Percentiles rank a stretch among this genome's conserved stretches.
Evolutionary conservation across 64 coral and sea anemone genomes (phyloP).

Genomic region (Stylophora pistillata): DNA sequence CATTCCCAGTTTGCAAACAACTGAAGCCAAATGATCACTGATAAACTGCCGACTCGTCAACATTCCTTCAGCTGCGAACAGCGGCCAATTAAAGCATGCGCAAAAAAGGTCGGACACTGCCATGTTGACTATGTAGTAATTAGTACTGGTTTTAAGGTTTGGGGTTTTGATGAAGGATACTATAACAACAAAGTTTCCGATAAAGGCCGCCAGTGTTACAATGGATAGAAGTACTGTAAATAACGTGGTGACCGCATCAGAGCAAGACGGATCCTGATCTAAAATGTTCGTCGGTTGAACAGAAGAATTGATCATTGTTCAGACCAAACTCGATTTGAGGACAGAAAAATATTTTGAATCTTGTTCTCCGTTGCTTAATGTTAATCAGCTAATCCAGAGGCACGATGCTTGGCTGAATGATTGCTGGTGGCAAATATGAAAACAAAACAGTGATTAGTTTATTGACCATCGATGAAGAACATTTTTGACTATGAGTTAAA

Average conservation of each 20-base stretch:
- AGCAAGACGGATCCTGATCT: neutral
- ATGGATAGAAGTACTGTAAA: constrained; percentile 1
- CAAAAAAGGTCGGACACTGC: constrained; percentile 6
- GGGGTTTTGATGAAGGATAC: neutral
- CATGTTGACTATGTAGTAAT: constrained; percentile 46
- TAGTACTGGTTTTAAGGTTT: constrained; percentile 13
- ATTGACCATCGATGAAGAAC: too few relatives aligned
- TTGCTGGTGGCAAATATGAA: too few relatives aligned
- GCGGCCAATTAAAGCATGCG: constrained; percentile 17
- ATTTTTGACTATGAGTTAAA: too few relatives aligned
- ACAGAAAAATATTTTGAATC: too few relatives aligned
- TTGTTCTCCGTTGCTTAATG: too few relatives aligned
- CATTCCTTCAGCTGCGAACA: constrained; percentile 9
- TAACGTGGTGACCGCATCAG: neutral
- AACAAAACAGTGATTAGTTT: too few relatives aligned
- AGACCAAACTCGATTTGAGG: neutral
- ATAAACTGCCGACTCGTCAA: constrained; percentile 8
- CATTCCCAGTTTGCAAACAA: constrained; percentile 20
- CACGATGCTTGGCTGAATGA: too few relatives aligned
- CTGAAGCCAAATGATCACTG: neutral
- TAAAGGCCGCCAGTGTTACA: neutral
- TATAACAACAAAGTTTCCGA: constrained; percentile 23
- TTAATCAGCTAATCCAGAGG: too few relatives aligned
- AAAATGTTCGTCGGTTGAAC: neutral
- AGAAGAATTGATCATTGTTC: constrained; percentile 18